Evolutionary conservation across 2,888 invertebrate species (phyloP).

Genomic region (Andrena chrysosceles): DNA sequence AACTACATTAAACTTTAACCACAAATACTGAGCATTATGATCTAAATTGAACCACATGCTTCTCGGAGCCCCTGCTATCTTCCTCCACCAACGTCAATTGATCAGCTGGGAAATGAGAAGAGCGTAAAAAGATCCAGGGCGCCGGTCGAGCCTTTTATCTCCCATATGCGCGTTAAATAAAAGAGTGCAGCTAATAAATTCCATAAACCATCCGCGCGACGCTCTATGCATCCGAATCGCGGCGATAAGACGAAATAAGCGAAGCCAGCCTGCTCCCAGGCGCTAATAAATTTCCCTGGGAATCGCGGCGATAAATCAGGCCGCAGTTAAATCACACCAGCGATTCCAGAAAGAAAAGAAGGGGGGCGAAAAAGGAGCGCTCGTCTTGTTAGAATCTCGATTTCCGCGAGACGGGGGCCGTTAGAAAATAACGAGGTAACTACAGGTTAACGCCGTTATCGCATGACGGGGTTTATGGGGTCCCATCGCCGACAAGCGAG

Average conservation of each 20-base stretch:
- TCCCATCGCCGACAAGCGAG: constrained; percentile 79
- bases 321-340: constrained; percentile 45
- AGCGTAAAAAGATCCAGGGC: neutral
- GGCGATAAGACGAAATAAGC: constrained; percentile 40
- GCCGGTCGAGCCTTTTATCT: neutral
- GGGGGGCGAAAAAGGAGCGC: neutral
- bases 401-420: constrained; percentile 56
- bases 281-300: constrained; percentile 46
- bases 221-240: constrained; percentile 29
- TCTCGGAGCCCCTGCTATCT: too few relatives aligned
- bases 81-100: neutral
- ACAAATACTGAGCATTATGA: too few relatives aligned
- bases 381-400: constrained; percentile 56
- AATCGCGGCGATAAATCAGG: constrained; percentile 52
- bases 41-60: too few relatives aligned
- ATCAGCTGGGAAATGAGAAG: neutral
- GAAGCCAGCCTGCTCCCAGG: neutral
- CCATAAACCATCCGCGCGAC: constrained; percentile 20
- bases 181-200: constrained; percentile 31
- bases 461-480: constrained; percentile 74
- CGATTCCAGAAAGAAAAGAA: constrained; percentile 36
- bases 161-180: neutral
- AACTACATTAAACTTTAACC: too few relatives aligned
- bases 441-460: constrained; percentile 78
- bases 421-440: constrained; percentile 78